Percentiles rank a stretch among this genome's conserved stretches.
Conservation (phyloP, 2,888 invertebrate species). For the Parnassius glacialis region DNA sequence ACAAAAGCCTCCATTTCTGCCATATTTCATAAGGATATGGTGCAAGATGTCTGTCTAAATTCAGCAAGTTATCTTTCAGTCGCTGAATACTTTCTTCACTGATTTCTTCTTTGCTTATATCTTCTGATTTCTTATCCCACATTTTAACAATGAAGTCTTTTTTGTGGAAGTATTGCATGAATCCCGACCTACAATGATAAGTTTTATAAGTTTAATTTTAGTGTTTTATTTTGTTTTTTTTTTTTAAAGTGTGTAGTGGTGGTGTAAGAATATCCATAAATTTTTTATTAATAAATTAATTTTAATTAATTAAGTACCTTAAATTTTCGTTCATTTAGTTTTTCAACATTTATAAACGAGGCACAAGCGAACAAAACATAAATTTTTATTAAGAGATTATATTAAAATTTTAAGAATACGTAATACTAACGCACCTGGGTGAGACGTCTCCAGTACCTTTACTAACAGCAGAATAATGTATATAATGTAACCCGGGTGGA, state of each 20-base stretch:
- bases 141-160: constrained; percentile 92
- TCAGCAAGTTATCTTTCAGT: constrained; percentile 84
- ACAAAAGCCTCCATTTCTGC: constrained; percentile 91
- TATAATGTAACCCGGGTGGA: constrained; percentile 96
- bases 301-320: no score
- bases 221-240: no score
- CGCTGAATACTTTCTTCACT: constrained; percentile 83
- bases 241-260: no score
- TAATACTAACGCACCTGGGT: constrained; percentile 75
- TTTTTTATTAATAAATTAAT: no score
- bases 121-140: constrained; percentile 91
- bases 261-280: no score
- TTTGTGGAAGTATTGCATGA: constrained; percentile 90
- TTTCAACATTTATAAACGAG: no score
- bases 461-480: constrained; percentile 90
- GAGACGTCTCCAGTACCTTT: constrained; percentile 83
- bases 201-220: neutral
- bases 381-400: no score
- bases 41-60: constrained; percentile 89
- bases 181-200: constrained; percentile 83
- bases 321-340: no score
- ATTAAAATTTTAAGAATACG: no score
- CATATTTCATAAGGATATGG: constrained; percentile 95
- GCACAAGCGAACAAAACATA: no score
- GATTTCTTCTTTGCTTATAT: constrained; percentile 84